Base-by-base conservation (phyloP, 2,797 vertebrate species). In the Leptodactylus fallax region DNA sequence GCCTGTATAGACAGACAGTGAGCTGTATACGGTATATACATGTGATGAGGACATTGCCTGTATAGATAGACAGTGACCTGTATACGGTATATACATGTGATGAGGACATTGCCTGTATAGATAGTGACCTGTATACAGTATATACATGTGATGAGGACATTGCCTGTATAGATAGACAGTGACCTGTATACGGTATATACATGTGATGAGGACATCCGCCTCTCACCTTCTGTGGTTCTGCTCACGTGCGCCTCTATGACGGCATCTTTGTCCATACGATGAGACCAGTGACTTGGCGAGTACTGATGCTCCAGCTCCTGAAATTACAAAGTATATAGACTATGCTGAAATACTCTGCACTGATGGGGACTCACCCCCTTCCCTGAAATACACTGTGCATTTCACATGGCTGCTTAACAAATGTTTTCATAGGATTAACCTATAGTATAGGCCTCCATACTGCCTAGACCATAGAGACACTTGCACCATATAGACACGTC, bases 301-400 rank as follows among this genome's bases (percentile, higher is more conserved):
- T 96, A 98, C 90, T 98, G 97, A 11, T 81, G 89, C 90, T 97
- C 95, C 49, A 99, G 93, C 90, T 95, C 96, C 98, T 98, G 87
- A 0, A 16, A 53, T 80, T 19, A 56, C n/a, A 82, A 47, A 16
- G 21, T 6, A 23, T 12, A 51, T 13, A 23, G 8, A 49, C 47
- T 51, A 45, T 74, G 47, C 72, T 77, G 69, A 71, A 71, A 71
- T 72, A 23, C 27, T 72, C 69, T 72, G 36, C 17, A 4, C 36
- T 45, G 69, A 0, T 53, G 51, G 12, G 7, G 51, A 8, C 12
- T 53, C n/a, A n/a, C n/a, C n/a, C n/a, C n/a, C n/a, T 49, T 9
- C 21, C 45, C 71, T 74, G 45, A 49, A 74, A 74, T n/a, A n/a
- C 45, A n/a, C 21, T 49, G 71, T n/a, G 45, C 71, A 2, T 16